Base-by-base conservation (phyloP, 2,888 invertebrate species). In the Baccha elongata region DNA sequence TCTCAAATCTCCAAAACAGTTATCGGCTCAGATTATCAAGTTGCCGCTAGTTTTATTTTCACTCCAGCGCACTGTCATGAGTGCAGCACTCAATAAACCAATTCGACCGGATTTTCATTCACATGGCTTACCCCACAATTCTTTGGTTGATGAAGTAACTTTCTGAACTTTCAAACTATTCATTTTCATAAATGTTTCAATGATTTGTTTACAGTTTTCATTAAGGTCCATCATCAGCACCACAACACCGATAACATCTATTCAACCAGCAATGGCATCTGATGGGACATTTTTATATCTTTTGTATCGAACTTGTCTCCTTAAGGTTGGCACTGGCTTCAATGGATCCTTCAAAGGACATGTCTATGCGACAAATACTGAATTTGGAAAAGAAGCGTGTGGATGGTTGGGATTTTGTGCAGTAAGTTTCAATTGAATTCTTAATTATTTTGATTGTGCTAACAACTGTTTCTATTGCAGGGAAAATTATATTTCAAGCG, bases 241-340 rank as follows among this genome's bases (percentile, higher is more conserved):
- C 3, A 91, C 92, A 81, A 88, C 92, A 71, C 91, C 91, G 85
- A 92, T 91, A 23, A 58, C 64, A 87, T 88, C 91, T 71, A 88
- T 91, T 19, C 88, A 88, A 26, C 90, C 91, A 62, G 94, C 96
- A 3, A 92, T 98, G 87, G 96, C 97, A 6, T 96, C 96, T 85
- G 98, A 99, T 90, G 99, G 99, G 8, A 94, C 95, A 85, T 98
- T 94, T 91, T 92, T 99, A 64, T 99, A 97, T 90, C 92, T 99
- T 26, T 95, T 96, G 87, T 94, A 96, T 29, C 94, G 95, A 8
- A 94, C 94, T 86, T 97, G 97, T 1, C 92, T 99, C 50, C 92
- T 97, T 84, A 99, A 99, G 92, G 94, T 99, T 83, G 99, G 99
- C 15, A 96, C 98, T 60, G 99, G 99, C 6, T 97, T 97, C 89